These are phyloP conservation scores for Onychomys torridus DNA, from an alignment of 2,797 vertebrate species.

Conservation along the genomic window DNA sequence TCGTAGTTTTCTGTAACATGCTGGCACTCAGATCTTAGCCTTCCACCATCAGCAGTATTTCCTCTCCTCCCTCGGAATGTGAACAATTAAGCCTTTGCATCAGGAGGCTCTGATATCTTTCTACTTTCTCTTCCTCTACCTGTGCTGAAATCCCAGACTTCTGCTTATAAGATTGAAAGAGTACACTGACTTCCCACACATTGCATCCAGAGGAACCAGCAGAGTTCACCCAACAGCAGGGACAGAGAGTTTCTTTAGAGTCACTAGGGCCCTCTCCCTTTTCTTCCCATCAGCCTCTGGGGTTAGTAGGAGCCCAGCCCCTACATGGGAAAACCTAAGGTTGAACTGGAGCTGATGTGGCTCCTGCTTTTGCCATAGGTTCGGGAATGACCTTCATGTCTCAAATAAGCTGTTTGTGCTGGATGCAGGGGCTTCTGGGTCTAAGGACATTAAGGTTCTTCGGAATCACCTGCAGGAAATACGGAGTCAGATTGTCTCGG, in stretches of 20 bases:
- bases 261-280: neutral
- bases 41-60: neutral
- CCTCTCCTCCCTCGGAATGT: neutral
- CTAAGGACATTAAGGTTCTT: conserved; percentile 97
- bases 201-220: rapidly evolving
- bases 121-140: neutral
- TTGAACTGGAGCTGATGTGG: neutral
- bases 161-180: rapidly evolving
- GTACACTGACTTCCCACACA: neutral
- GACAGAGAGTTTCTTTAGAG: neutral
- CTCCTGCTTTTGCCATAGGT: conserved; percentile 86
- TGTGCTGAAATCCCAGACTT: neutral
- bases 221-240: neutral
- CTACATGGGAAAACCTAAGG: neutral
- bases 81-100: neutral
- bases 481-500: conserved; percentile 92
- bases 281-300: neutral
- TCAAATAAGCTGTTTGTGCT: conserved; percentile 96
- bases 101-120: neutral
- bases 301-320: neutral
- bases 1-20: neutral
- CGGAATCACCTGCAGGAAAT: conserved; percentile 96
- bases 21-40: neutral
- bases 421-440: conserved; percentile 96
- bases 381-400: conserved; percentile 96